Conservation (phyloP, 2,888 invertebrate species). For the Spisula solida region DNA sequence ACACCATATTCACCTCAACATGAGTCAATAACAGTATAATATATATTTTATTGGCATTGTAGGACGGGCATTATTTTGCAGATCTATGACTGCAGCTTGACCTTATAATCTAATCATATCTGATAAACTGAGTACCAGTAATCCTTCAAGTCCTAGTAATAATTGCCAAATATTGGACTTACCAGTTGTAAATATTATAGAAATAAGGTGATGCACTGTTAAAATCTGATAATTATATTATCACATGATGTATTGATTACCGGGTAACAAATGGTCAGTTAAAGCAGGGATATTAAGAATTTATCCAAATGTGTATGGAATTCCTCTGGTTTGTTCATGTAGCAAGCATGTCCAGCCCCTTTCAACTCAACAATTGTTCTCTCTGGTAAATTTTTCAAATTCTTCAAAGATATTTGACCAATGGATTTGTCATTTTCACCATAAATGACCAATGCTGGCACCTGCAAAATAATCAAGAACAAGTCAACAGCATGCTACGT, state of each 20-base stretch:
- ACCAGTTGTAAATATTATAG: too few species aligned
- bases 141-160: too few species aligned
- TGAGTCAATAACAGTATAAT: too few species aligned
- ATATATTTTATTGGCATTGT: too few species aligned
- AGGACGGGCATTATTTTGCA: too few species aligned
- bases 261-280: background rate
- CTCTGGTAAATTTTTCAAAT: slow-evolving; percentile 87
- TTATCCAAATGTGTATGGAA: slow-evolving; percentile 86
- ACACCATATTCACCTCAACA: too few species aligned
- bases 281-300: slow-evolving; percentile 29
- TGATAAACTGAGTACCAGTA: too few species aligned
- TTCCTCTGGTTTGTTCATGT: slow-evolving; percentile 87
- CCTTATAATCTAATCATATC: too few species aligned
- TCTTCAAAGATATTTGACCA: slow-evolving; percentile 83
- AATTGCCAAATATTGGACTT: too few species aligned
- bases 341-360: slow-evolving; percentile 88
- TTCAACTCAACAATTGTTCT: slow-evolving; percentile 84
- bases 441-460: slow-evolving; percentile 88
- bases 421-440: slow-evolving; percentile 87
- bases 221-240: background rate
- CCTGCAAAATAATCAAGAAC: slow-evolving; percentile 79
- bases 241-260: background rate
- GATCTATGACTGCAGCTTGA: too few species aligned
- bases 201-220: background rate
- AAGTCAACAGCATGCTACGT: background rate